A percentile compares a stretch with the other conserved stretches of the same genome.
phyloP scores from a whole-genome alignment of 1,140 invertebrate species.

The Hylaeus anthracinus region DNA sequence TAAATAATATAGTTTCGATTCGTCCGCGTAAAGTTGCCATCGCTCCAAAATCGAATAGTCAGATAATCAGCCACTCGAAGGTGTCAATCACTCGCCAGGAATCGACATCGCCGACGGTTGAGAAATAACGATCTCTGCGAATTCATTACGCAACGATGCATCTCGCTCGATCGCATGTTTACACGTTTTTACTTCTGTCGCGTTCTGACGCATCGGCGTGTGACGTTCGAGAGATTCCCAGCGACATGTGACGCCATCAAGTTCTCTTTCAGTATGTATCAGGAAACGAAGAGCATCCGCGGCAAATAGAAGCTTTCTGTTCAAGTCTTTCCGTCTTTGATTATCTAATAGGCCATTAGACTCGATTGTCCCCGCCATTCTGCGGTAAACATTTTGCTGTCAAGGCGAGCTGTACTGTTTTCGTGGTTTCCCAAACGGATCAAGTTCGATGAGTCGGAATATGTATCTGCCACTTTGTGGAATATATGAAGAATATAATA shows the following conservation, averaged over 20 bases:
- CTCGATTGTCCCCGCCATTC: neutral
- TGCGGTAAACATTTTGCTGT: neutral
- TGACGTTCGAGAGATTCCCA: neutral
- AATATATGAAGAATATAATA: too few species aligned
- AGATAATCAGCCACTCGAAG: too few species aligned
- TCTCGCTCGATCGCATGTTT: neutral
- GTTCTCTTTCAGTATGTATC: neutral
- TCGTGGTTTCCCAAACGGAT: too few species aligned
- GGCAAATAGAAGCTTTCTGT: neutral
- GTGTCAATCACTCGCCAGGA: too few species aligned
- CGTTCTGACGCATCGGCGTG: neutral
- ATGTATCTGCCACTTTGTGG: too few species aligned
- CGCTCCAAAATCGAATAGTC: too few species aligned
- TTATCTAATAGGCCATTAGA: conserved; percentile 3
- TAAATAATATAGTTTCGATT: too few species aligned
- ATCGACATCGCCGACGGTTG: too few species aligned
- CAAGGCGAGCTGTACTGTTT: neutral
- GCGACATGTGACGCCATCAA: neutral
- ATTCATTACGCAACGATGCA: neutral
- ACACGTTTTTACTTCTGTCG: neutral
- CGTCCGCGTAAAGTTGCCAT: too few species aligned
- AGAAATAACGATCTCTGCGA: neutral
- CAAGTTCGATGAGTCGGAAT: too few species aligned
- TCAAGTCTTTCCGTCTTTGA: neutral
- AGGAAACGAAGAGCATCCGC: neutral